Conservation (phyloP, 2,888 invertebrate genomes). For the Meghimatium bilineatum region DNA sequence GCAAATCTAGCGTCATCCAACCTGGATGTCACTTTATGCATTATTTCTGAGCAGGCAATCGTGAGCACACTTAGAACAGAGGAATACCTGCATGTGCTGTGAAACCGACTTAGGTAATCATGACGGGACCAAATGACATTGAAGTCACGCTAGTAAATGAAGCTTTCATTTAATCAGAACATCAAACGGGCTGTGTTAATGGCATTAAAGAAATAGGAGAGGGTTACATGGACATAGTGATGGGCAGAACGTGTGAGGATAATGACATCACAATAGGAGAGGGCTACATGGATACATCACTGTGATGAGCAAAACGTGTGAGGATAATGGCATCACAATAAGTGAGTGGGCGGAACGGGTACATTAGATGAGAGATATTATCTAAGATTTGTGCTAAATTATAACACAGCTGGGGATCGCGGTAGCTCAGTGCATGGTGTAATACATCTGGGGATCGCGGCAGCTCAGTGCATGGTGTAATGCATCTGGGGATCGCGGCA, state of each 20-base stretch:
- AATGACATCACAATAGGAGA: background rate
- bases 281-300: background rate
- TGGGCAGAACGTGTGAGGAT: background rate
- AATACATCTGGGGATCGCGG: no score
- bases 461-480: no score
- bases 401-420: no score
- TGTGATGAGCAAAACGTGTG: background rate
- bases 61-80: background rate
- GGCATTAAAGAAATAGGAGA: slow-evolving; percentile 35
- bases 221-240: background rate
- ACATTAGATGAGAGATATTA: no score
- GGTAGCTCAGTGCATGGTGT: no score
- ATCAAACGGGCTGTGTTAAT: slow-evolving; percentile 41
- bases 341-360: background rate
- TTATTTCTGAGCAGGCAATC: background rate
- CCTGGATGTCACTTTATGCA: background rate
- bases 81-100: slow-evolving; percentile 17
- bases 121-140: slow-evolving; percentile 26
- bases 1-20: background rate
- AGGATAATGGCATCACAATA: background rate
- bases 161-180: slow-evolving; percentile 42
- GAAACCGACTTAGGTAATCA: slow-evolving; percentile 16
- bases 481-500: no score
- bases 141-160: slow-evolving; percentile 43
- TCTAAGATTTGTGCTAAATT: no score